phyloP scores from a whole-genome alignment of 92 coral and sea anemone genomes.

The Parazoanthus swiftii region DNA sequence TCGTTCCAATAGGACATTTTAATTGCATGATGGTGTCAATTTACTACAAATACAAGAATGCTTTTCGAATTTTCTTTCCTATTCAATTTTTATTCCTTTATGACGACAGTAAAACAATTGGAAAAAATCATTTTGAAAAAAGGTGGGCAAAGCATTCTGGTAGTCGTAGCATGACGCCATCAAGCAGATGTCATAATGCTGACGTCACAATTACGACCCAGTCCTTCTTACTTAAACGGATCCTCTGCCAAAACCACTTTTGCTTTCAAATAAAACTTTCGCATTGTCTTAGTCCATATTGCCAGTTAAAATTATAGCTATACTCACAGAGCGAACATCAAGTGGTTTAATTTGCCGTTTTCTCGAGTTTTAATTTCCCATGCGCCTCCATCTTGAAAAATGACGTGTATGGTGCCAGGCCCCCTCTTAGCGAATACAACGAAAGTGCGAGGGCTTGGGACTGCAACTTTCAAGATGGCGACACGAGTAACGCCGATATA shows the following conservation, averaged over 20 bases:
- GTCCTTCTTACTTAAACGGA: too few species aligned
- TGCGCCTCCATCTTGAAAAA: not conserved
- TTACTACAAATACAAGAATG: too few species aligned
- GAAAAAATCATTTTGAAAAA: too few species aligned
- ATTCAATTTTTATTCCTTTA: too few species aligned
- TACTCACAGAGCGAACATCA: not conserved
- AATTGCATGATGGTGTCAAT: too few species aligned
- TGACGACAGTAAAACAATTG: too few species aligned
- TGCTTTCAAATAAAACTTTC: not conserved
- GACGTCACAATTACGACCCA: too few species aligned
- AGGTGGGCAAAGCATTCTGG: too few species aligned
- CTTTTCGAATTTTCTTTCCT: too few species aligned
- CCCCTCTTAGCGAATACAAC: not conserved
- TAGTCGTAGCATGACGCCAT: too few species aligned
- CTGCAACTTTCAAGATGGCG: conserved; percentile 1
- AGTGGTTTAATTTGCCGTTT: not conserved
- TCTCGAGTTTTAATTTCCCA: not conserved
- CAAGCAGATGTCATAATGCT: too few species aligned
- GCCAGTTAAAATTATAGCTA: not conserved
- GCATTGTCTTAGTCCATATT: not conserved
- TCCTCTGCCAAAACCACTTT: not conserved
- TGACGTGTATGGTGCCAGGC: not conserved
- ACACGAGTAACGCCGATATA: not conserved
- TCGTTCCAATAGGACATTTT: too few species aligned
- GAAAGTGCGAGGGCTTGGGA: not conserved